Evolutionary conservation across 1,140 invertebrate genomes (phyloP).

Genomic region (Heliconius eleuchia): DNA sequence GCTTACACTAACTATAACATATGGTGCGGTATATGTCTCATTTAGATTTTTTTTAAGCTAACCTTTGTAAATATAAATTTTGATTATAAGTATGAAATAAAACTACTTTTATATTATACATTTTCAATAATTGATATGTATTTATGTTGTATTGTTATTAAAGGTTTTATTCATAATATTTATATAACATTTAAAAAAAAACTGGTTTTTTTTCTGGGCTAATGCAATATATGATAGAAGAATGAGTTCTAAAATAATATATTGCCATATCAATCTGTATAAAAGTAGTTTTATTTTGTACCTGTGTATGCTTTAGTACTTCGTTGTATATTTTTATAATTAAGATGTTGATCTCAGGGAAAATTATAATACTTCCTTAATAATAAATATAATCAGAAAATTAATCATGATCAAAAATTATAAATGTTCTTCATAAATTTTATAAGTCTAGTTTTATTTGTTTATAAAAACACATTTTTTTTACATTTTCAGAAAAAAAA

Average conservation of each 20-base stretch:
- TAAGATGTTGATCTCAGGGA: not conserved
- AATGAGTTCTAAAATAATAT: not conserved
- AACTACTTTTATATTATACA: not conserved
- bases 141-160: too few species aligned
- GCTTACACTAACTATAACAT: not conserved
- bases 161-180: too few species aligned
- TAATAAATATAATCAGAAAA: too few species aligned
- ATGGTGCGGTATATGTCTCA: not conserved
- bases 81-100: not conserved
- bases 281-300: not conserved
- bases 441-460: too few species aligned
- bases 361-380: not conserved
- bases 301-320: not conserved
- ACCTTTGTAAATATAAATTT: not conserved
- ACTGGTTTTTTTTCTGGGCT: too few species aligned
- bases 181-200: too few species aligned
- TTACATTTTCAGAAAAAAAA: too few species aligned
- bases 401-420: too few species aligned
- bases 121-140: not conserved
- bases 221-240: too few species aligned
- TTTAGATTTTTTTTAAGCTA: not conserved
- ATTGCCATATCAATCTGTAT: not conserved
- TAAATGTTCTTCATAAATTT: too few species aligned
- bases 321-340: conserved; percentile 11
- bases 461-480: too few species aligned